These are phyloP conservation scores for Galerucella calmariensis DNA, from an alignment of 2,888 invertebrate genomes.

Conservation along the genomic window DNA sequence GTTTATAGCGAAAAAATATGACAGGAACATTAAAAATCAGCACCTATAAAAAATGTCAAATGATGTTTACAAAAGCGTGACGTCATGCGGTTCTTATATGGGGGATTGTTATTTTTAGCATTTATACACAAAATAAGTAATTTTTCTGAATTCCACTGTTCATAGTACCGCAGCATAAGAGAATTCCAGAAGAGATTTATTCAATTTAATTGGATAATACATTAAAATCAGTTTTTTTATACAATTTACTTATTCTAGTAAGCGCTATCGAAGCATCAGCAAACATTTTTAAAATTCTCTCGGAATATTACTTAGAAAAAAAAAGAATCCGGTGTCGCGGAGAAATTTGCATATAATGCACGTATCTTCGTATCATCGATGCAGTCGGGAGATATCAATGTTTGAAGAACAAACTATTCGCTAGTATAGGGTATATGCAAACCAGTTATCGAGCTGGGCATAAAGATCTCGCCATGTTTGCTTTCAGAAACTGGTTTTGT, in stretches of 20 bases:
- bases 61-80: too few relatives aligned
- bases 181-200: too few relatives aligned
- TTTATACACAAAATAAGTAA: too few relatives aligned
- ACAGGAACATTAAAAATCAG: too few relatives aligned
- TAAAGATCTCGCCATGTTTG: constrained; percentile 34
- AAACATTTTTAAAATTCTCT: not conserved
- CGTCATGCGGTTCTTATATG: too few relatives aligned
- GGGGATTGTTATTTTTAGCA: too few relatives aligned
- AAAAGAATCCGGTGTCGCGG: not conserved
- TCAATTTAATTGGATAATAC: too few relatives aligned
- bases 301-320: not conserved
- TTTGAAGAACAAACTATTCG: constrained; percentile 32
- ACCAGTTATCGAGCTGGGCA: constrained; percentile 28
- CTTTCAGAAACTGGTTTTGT: constrained; percentile 24
- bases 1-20: too few relatives aligned
- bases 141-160: too few relatives aligned
- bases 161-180: too few relatives aligned
- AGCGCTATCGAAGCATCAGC: not conserved
- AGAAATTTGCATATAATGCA: constrained; percentile 32
- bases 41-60: too few relatives aligned
- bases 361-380: constrained; percentile 24
- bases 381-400: constrained; percentile 25
- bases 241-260: not conserved
- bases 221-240: not conserved
- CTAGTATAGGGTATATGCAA: constrained; percentile 30